Evolutionary conservation across 1,140 invertebrate genomes (phyloP), one percentile per base, ranked within the genome.

Genomic region (Cecropterus lyciades): DNA sequence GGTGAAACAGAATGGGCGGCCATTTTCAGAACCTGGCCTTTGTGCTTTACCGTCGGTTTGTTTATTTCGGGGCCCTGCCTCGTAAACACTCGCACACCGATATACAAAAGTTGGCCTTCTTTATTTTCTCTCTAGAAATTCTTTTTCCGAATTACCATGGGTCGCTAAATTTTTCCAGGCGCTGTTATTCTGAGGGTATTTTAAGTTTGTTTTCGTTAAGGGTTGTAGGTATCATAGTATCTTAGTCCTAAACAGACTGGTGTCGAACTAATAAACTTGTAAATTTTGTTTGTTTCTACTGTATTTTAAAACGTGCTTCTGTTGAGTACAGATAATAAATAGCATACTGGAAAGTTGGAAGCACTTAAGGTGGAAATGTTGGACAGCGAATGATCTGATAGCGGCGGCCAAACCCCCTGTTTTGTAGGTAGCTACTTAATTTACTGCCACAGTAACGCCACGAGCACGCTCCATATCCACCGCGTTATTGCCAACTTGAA

Each of bases 401-500:
- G 77, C 79, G 82, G 72, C 65, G 65, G 52, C 67, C 67, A 64
- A 77, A 72, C 69, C 72, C 70, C 43, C 30, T 51, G 62, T 55
- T 63, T 64, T 46, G 71, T 71, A 77, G 76, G 68, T 79, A 77
- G 77, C 77, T 79, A 79, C 83, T 85, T 89, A 89, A 91, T 91
- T 91, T 91, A 91, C 85, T 87, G 84, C 84, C 80, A 81, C 79
- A 84, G 86, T 83, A 89, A 87, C 85, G 88, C 86, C 88, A 91
- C 77, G 75, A 88, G 79, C 88, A 89, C 85, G 85, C 85, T 85
- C 86, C 86, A 84, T 87, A 89, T 87, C 79, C 82, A 85, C 76
- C 74, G 76, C 83, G 82, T 91, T 91, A 91, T 91, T 91, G 85
- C 88, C 84, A 84, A 87, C 85, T 91, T 88, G 84, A 87, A 91